These are phyloP conservation scores for Liodrosophila aerea DNA, from an alignment of 2,888 invertebrate genomes.

Conservation along the genomic window DNA sequence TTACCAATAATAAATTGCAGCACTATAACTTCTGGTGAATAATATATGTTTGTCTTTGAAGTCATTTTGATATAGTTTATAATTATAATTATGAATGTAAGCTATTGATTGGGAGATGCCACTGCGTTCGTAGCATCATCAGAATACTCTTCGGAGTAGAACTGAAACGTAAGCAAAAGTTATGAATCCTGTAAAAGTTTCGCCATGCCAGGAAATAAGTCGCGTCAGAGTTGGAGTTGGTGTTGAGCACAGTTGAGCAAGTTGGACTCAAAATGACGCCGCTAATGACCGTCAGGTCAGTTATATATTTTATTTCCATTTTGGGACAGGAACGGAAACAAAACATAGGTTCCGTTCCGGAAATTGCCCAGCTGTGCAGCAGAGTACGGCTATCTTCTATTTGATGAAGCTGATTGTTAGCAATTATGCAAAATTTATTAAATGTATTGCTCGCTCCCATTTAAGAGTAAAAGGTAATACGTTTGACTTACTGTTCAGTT, in stretches of 20 bases:
- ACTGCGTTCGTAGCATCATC: neutral
- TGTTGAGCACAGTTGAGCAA: slow-evolving; percentile 8
- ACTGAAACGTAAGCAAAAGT: slow-evolving; percentile 34
- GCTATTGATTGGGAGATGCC: neutral
- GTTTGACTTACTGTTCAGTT: too few relatives aligned
- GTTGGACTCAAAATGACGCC: slow-evolving; percentile 44
- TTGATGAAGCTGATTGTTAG: slow-evolving; percentile 48
- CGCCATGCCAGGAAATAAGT: slow-evolving; percentile 48
- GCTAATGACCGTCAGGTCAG: slow-evolving; percentile 54
- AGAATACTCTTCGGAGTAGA: neutral
- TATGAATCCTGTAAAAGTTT: slow-evolving; percentile 62
- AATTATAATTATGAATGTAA: too few relatives aligned
- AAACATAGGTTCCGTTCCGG: neutral
- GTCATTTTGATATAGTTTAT: too few relatives aligned
- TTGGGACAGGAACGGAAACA: neutral
- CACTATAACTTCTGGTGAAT: too few relatives aligned
- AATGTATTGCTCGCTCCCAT: too few relatives aligned
- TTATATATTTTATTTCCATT: slow-evolving; percentile 27
- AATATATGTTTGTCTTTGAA: too few relatives aligned
- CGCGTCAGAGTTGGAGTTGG: neutral
- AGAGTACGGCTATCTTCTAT: neutral
- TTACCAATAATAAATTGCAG: too few relatives aligned
- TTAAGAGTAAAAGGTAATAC: too few relatives aligned
- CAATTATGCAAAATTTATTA: slow-evolving; percentile 51
- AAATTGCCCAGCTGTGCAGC: neutral